phyloP scores from a whole-genome alignment of 2,113 vertebrate species.

The Eulemur rufifrons region DNA sequence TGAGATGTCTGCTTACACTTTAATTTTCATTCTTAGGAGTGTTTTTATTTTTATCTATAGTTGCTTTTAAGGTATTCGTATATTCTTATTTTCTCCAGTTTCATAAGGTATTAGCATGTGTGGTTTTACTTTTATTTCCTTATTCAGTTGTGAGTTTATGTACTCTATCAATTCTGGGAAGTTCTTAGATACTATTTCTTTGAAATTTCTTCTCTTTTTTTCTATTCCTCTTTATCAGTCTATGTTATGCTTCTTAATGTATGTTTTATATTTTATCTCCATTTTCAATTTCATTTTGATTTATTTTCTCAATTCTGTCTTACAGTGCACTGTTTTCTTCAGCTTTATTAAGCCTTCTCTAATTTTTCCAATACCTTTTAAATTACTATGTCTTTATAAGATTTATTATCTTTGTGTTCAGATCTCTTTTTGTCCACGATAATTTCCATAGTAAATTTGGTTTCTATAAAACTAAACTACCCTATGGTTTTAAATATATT shows the following conservation, averaged over 20 bases:
- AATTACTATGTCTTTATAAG: neutral
- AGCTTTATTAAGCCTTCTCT: neutral
- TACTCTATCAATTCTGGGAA: neutral
- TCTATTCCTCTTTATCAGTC: neutral
- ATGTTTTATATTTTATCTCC: neutral
- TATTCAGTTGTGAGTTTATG: neutral
- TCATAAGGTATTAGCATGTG: neutral
- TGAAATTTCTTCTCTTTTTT: neutral
- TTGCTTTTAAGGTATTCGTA: neutral
- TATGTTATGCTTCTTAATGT: neutral
- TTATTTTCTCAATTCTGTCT: neutral
- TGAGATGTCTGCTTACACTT: neutral
- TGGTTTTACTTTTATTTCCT: neutral
- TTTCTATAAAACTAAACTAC: neutral
- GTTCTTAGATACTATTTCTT: neutral
- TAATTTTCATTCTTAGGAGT: neutral
- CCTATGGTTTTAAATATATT: neutral
- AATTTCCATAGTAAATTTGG: neutral
- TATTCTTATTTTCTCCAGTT: neutral
- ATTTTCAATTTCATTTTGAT: neutral
- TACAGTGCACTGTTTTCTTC: neutral
- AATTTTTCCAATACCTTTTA: neutral
- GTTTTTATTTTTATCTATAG: neutral
- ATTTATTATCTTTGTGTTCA: neutral
- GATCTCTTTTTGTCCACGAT: neutral